Conservation (phyloP, 1,140 invertebrate species). For the Ceratina japonica region DNA sequence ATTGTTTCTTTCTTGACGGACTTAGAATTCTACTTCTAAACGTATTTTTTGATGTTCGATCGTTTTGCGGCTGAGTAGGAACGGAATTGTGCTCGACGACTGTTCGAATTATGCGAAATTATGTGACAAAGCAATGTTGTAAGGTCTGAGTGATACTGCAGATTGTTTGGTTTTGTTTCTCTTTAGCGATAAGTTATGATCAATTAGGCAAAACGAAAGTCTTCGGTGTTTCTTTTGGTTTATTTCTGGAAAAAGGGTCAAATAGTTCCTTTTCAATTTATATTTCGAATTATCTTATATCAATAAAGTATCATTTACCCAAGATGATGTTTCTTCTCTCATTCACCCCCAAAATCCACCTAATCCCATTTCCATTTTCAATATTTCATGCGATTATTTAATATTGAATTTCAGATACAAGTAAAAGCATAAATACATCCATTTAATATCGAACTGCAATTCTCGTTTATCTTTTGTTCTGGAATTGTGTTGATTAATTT, state of each 20-base stretch:
- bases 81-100: not conserved
- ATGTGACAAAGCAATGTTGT: conserved; percentile 14
- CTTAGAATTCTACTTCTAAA: not conserved
- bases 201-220: conserved; percentile 50
- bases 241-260: conserved; percentile 69
- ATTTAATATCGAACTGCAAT: too few relatives aligned
- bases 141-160: conserved; percentile 29
- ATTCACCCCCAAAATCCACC: not conserved
- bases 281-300: conserved; percentile 75
- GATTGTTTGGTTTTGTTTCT: conserved; percentile 33
- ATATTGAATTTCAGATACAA: too few relatives aligned
- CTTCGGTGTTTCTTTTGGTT: conserved; percentile 65
- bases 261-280: conserved; percentile 76
- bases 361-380: not conserved
- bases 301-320: conserved; percentile 76
- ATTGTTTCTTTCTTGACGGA: not conserved
- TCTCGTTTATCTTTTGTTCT: too few relatives aligned
- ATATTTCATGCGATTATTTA: not conserved
- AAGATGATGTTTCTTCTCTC: not conserved
- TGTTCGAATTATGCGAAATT: not conserved
- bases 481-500: too few relatives aligned
- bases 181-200: conserved; percentile 7
- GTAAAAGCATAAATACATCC: too few relatives aligned
- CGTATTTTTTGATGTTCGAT: conserved; percentile 16
- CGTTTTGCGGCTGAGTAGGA: conserved; percentile 12